Evolutionary conservation across 2,888 invertebrate genomes (phyloP), one percentile per base, ranked within the genome.

Genomic region (Chouioia cunea): DNA sequence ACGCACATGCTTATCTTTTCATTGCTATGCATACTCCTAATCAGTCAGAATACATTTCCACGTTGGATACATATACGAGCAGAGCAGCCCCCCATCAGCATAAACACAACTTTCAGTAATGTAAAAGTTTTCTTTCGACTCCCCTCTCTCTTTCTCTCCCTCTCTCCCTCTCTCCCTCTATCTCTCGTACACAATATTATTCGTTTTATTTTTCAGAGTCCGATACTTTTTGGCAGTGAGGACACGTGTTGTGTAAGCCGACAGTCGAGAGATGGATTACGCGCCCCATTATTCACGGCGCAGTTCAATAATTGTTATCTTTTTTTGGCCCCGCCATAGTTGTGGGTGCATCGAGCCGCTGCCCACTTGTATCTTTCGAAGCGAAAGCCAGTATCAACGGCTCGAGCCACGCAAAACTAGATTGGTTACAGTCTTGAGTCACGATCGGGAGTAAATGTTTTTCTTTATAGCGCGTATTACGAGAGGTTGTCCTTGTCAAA

Each of bases 341-440:
- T 80, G 79, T 79, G 77, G 71, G 73, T 70, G 75, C 75, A 73
- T 76, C 71, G 77, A 83, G 77, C 74, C 67, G 77, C 75, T 73
- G 73, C 74, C 76, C 77, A 74, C 75, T 68, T 66, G 65, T 75
- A 36, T 57, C 23, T 65, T 18, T 22, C 18, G 43, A 36, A 36
- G 57, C 36, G 57, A 12, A 8, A 18, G 27, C 15, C 44, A 77
- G 76, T 76, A 12, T 73, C 77, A 74, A 75, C 76, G 75, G 75
- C 77, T 79, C 80, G 74, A 77, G 73, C 72, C 74, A 75, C 77
- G 76, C 78, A 77, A 77, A 77, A 78, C 76, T 77, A 79, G 77
- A 79, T 82, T 81, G 77, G 79, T 80, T 81, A 80, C 83, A 83
- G 82, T 84, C 83, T 84, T 83, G 75, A 78, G 80, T 83, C 83